phyloP scores from a whole-genome alignment of 2,797 vertebrate genomes.

The Sciurus vulgaris region DNA sequence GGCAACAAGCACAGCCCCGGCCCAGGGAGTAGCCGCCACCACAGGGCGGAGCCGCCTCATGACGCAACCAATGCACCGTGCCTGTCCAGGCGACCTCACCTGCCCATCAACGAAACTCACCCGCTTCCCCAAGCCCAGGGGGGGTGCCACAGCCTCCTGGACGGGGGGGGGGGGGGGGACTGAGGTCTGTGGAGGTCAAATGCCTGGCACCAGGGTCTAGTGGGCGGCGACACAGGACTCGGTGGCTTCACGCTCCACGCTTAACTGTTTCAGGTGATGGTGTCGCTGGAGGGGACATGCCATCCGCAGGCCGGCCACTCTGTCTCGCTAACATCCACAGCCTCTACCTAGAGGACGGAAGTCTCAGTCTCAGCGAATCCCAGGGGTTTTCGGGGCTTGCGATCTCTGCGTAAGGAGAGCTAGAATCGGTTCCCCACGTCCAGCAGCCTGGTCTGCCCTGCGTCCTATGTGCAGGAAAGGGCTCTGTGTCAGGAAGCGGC shows the following conservation, averaged over 20 bases:
- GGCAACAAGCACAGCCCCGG: not conserved
- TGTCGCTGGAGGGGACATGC: accelerated
- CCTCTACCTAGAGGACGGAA: not conserved
- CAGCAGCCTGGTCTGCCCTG: not conserved
- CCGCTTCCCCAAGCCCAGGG: not conserved
- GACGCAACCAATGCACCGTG: too few species aligned
- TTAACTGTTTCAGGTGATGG: too few species aligned
- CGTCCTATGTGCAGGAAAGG: accelerated
- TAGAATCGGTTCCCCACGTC: too few species aligned
- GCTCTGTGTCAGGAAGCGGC: too few species aligned
- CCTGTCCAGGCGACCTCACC: too few species aligned
- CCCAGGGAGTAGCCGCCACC: not conserved
- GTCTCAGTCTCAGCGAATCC: not conserved
- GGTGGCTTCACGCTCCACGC: accelerated
- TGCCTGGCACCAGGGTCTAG: accelerated
- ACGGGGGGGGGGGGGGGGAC: not conserved
- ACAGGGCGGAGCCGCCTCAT: not conserved
- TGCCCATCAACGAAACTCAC: too few species aligned
- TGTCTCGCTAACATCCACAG: not conserved
- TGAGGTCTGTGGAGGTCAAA: not conserved
- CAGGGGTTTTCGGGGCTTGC: not conserved
- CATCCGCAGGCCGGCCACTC: not conserved
- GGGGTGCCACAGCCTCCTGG: accelerated
- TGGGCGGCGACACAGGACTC: not conserved
- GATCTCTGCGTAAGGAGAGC: not conserved